A percentile compares a stretch with the other conserved stretches of the same genome.
Conservation (phyloP, 1,140 invertebrate species). For the Eciton burchellii region DNA sequence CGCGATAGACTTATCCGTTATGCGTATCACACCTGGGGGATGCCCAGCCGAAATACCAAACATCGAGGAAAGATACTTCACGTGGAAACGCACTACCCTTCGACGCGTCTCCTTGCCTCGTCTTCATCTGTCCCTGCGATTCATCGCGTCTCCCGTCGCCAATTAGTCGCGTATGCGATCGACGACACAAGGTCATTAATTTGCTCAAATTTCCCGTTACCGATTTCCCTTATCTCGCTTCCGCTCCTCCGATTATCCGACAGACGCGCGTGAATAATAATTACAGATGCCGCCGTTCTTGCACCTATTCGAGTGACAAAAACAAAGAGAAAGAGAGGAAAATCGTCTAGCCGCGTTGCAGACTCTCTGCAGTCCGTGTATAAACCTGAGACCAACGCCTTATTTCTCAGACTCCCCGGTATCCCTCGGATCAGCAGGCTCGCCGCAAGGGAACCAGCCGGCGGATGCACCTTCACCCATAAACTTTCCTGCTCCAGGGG, state of each 20-base stretch:
- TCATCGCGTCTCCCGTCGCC: background rate
- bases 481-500: constrained; percentile 88
- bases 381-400: constrained; percentile 73
- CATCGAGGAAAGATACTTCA: constrained; percentile 2
- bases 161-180: constrained; percentile 20
- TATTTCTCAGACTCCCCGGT: constrained; percentile 85
- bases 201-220: constrained; percentile 21
- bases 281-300: background rate
- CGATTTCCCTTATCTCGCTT: background rate
- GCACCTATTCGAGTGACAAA: constrained; percentile 7
- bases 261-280: background rate
- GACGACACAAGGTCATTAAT: constrained; percentile 12
- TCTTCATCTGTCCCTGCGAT: constrained; percentile 6
- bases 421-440: constrained; percentile 85
- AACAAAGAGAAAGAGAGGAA: background rate
- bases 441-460: constrained; percentile 83
- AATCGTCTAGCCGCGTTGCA: background rate
- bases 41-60: constrained; percentile 15
- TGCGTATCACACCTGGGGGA: background rate
- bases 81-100: background rate
- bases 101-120: constrained; percentile 21
- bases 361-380: constrained; percentile 55
- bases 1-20: background rate
- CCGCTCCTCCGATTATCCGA: background rate
- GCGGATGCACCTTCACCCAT: constrained; percentile 84